Evolutionary conservation across 2,888 invertebrate species (phyloP).

Genomic region (Cylloceria caligata): DNA sequence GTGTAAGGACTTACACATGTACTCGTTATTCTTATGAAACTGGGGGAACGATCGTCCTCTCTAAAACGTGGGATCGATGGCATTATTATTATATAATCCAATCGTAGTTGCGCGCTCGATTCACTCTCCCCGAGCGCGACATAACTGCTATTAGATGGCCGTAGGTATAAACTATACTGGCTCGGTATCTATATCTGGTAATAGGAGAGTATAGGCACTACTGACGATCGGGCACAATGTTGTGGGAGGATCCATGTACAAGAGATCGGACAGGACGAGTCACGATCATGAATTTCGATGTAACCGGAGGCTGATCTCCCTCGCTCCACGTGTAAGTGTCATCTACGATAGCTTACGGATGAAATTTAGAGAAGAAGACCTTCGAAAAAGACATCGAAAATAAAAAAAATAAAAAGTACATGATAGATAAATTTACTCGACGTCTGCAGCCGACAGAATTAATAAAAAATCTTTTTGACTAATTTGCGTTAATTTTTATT

Average conservation of each 20-base stretch:
- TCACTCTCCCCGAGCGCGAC: conserved; percentile 21
- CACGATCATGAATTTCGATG: conserved; percentile 35
- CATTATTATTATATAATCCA: conserved; percentile 45
- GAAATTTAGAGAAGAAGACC: neutral
- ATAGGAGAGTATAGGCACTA: conserved; percentile 20
- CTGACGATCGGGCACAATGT: conserved; percentile 8
- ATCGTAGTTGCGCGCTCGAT: conserved; percentile 20
- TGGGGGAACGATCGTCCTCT: conserved; percentile 25
- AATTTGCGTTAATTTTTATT: too few relatives aligned
- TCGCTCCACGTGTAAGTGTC: neutral
- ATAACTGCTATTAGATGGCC: conserved; percentile 16
- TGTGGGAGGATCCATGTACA: conserved; percentile 23
- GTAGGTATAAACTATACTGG: neutral
- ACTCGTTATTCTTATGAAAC: conserved; percentile 36
- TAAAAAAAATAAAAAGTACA: neutral
- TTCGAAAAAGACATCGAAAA: neutral
- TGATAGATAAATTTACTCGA: neutral
- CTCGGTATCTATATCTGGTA: conserved; percentile 1
- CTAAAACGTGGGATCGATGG: conserved; percentile 41
- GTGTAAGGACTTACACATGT: conserved; percentile 13
- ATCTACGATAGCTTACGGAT: neutral
- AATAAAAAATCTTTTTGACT: neutral
- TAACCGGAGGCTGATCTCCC: conserved; percentile 5
- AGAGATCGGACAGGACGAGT: conserved; percentile 33
- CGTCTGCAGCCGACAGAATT: neutral